Conservation (phyloP, 2,888 invertebrate genomes). For the Tenthredo livida region DNA sequence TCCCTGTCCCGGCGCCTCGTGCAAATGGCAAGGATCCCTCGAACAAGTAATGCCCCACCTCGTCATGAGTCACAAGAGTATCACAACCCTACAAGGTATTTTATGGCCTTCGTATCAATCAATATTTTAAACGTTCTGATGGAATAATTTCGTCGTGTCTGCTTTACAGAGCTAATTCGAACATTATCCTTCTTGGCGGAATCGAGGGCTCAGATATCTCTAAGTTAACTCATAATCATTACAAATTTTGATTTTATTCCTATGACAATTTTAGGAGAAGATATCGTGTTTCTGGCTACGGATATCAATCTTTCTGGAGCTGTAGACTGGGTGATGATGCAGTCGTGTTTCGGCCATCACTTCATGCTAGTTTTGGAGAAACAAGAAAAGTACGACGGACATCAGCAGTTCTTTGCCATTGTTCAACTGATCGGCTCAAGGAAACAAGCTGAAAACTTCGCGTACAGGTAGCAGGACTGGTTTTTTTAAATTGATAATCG, state of each 20-base stretch:
- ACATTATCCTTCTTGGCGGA: background rate
- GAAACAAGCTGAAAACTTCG: constrained; percentile 99
- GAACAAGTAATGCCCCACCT: constrained; percentile 99
- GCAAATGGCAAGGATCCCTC: constrained; percentile 99
- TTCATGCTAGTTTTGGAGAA: constrained; percentile 99
- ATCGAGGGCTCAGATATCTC: background rate
- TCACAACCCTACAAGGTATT: constrained; percentile 96
- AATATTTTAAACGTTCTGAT: background rate
- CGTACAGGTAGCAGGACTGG: constrained; percentile 85
- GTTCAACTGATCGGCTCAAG: constrained; percentile 99
- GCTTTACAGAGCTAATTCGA: too few species aligned
- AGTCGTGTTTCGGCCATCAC: constrained; percentile 99
- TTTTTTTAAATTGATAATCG: background rate
- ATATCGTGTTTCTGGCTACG: constrained; percentile 99
- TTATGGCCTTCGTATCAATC: background rate
- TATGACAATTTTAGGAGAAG: constrained; percentile 85
- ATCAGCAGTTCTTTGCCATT: constrained; percentile 98
- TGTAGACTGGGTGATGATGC: constrained; percentile 99
- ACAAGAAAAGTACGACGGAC: constrained; percentile 98
- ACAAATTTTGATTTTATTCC: background rate
- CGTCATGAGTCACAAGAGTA: constrained; percentile 98
- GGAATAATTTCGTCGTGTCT: background rate
- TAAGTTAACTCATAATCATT: background rate
- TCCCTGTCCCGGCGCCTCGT: constrained; percentile 99
- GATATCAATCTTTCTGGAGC: constrained; percentile 99